Evolutionary conservation across 2,888 invertebrate genomes (phyloP), one percentile per base, ranked within the genome.

Genomic region (Chrysolina americana): DNA sequence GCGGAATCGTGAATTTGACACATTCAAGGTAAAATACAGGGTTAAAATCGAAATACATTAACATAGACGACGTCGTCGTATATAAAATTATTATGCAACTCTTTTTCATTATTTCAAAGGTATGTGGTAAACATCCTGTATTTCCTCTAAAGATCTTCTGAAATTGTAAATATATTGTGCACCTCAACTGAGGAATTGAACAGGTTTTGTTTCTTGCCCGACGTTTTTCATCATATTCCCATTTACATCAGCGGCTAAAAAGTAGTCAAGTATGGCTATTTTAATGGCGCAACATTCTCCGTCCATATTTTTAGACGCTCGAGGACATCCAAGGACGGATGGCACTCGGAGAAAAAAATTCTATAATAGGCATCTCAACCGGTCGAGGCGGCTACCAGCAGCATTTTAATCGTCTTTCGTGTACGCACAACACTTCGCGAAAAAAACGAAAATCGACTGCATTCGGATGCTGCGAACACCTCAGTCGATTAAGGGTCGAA

Each of bases 281-380:
- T 21, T 53, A 53, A 53, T 53, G 23, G 53, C 13, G 19, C 0
- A 53, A 21, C 53, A 53, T 73, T 73, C 73, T 73, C 68, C 47
- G 8, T 50, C 73, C 50, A 63, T 65, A 63, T 68, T 73, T 73
- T 63, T 70, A 53, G 50, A 62, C 66, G 21, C 70, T 28, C 21
- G 53, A 44, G 65, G 63, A 44, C 48, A 72, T 28, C 41, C 72
- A 50, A 72, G 68, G 68, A 68, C 63, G 72, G 36, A 63, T 6
- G 66, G 28, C 28, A 17, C 47, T 59, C 48, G 21, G 15, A 62
- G 50, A 59, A 62, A 73, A 73, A 73, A 68, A 41, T 6, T 28
- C 41, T 56, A 69, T 68, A 50, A 64, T 50, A 48, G 41, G 64
- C 21, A 21, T 13, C 53, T 13, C 63, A 17, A 68, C 65, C 64